phyloP scores from a whole-genome alignment of 2,113 vertebrate genomes.

The Cavia porcellus region DNA sequence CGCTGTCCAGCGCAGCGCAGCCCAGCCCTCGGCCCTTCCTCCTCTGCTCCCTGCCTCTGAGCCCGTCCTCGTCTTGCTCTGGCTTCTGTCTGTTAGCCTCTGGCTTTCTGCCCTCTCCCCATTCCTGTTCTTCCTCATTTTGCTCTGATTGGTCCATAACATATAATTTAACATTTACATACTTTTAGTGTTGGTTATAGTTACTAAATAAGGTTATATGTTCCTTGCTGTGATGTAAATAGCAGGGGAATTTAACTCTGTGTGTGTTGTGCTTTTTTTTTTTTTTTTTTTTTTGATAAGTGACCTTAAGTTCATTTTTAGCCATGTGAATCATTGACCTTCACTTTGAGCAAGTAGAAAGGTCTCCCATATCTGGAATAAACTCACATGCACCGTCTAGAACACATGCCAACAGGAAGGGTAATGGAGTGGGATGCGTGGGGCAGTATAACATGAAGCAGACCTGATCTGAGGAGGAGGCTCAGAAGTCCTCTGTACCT shows the following conservation, averaged over 20 bases:
- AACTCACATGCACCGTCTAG: conserved; percentile 25
- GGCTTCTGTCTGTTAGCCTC: background rate
- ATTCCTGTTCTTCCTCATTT: conserved; percentile 32
- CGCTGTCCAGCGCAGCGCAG: background rate
- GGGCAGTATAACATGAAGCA: fast-evolving
- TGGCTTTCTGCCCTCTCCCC: conserved; percentile 18
- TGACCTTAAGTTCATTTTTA: conserved; percentile 67
- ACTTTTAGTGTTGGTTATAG: conserved; percentile 59
- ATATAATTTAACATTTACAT: conserved; percentile 51
- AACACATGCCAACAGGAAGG: background rate
- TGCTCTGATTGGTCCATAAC: conserved; percentile 47
- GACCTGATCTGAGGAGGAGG: background rate
- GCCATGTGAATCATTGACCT: conserved; percentile 63
- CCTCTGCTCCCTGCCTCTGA: background rate
- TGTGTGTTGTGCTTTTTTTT: conserved; percentile 1
- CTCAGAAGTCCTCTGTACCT: background rate
- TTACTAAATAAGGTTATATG: conserved; percentile 65
- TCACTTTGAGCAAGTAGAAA: conserved; percentile 55
- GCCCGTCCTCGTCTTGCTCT: background rate
- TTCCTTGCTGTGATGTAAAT: conserved; percentile 68
- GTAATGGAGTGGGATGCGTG: background rate
- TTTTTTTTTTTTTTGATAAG: conserved; percentile 45
- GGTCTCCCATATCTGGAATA: background rate
- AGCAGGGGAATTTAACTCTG: conserved; percentile 40
- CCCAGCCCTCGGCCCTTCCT: background rate